phyloP scores from a whole-genome alignment of 2,113 vertebrate genomes.

The Sterna hirundo region DNA sequence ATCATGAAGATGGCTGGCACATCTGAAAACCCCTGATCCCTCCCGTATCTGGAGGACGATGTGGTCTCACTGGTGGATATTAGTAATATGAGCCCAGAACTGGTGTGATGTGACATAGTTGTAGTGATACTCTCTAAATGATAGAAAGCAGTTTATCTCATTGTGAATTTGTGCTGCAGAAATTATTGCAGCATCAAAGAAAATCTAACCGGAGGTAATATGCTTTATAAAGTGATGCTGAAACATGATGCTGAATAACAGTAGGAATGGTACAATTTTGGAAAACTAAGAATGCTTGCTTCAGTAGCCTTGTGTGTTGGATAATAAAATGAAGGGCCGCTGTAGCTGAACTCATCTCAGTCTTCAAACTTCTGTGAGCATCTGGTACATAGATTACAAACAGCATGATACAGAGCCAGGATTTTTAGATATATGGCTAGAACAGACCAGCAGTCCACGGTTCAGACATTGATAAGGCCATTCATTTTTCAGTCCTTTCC shows the following conservation, averaged over 20 bases:
- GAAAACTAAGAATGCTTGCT: neutral
- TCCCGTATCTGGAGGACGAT: neutral
- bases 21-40: neutral
- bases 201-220: neutral
- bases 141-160: neutral
- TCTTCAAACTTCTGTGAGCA: neutral
- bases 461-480: neutral
- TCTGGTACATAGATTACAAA: neutral
- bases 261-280: neutral
- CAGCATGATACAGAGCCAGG: neutral
- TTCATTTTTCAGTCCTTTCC: neutral
- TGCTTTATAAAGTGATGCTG: neutral
- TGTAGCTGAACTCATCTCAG: neutral
- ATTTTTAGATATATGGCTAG: neutral
- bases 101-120: neutral
- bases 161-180: neutral
- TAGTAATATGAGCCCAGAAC: neutral
- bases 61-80: neutral
- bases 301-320: neutral
- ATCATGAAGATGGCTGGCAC: neutral
- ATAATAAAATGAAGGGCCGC: neutral
- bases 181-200: neutral
- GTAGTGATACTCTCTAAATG: neutral
- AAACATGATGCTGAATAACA: neutral
- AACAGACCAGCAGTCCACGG: neutral